Conservation (phyloP, 92 coral and sea anemone species). For the Chrysogorgia sp. region DNA sequence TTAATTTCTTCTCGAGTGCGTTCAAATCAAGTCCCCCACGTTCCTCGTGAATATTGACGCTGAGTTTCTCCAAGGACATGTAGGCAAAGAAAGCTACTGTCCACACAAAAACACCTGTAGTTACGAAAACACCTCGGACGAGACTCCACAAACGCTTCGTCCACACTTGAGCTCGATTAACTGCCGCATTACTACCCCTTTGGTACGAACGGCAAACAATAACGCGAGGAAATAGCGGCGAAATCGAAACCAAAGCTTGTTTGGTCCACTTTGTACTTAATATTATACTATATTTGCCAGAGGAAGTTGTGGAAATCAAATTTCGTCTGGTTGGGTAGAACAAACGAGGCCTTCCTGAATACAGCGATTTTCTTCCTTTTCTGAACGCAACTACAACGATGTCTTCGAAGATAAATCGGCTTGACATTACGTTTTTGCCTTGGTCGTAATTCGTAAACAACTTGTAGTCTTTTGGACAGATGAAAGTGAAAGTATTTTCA, state of each 20-base stretch:
- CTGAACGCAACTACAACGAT: not conserved
- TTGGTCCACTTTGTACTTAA: too few species aligned
- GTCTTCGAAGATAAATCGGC: conserved; percentile 3
- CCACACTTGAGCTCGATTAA: conserved; percentile 3
- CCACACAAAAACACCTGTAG: conserved; percentile 78
- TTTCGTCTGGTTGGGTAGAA: too few species aligned
- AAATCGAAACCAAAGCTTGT: not conserved
- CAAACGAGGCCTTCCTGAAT: conserved; percentile 2
- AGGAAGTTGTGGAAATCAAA: not conserved
- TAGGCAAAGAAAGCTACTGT: conserved; percentile 57
- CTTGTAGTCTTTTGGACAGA: not conserved
- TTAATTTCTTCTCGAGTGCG: conserved; percentile 26
- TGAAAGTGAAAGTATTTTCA: not conserved
- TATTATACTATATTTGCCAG: not conserved
- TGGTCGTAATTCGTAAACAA: not conserved
- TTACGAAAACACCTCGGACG: conserved; percentile 56
- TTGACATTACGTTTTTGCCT: not conserved
- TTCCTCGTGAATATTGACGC: conserved; percentile 66
- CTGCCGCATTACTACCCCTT: not conserved
- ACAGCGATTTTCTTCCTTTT: not conserved
- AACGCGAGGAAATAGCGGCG: not conserved
- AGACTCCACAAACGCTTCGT: conserved; percentile 58
- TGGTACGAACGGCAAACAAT: not conserved
- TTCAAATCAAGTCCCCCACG: conserved; percentile 25
- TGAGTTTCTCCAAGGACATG: conserved; percentile 56